A percentile compares a stretch with the other conserved stretches of the same genome.
Conservation (phyloP, 2,888 invertebrate species). For the Sialis lutaria region DNA sequence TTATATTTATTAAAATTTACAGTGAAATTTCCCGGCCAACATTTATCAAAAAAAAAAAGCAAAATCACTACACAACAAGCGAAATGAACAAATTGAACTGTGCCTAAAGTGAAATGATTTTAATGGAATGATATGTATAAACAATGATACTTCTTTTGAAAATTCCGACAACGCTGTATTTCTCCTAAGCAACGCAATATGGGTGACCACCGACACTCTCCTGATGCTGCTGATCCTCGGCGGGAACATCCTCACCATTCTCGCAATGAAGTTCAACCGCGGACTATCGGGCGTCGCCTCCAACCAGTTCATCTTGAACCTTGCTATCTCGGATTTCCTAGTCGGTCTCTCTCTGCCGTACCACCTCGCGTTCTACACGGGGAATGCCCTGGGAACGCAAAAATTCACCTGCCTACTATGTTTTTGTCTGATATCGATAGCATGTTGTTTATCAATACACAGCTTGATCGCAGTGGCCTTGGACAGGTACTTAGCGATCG, state of each 20-base stretch:
- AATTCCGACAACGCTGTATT: no score
- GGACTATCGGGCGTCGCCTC: slow-evolving; percentile 51
- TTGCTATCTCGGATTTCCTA: slow-evolving; percentile 62
- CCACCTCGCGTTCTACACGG: slow-evolving; percentile 57
- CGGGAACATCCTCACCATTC: slow-evolving; percentile 60
- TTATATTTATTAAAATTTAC: no score
- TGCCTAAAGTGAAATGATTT: no score
- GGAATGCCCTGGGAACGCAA: slow-evolving; percentile 34
- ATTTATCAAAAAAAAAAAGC: no score
- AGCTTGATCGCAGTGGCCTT: slow-evolving; percentile 64
- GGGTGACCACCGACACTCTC: slow-evolving; percentile 49
- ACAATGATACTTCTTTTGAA: no score
- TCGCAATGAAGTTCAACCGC: slow-evolving; percentile 52
- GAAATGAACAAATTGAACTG: no score
- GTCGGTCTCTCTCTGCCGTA: slow-evolving; percentile 63
- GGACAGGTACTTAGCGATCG: slow-evolving; percentile 61
- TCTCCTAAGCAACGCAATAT: slow-evolving; percentile 17
- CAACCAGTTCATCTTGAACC: slow-evolving; percentile 60
- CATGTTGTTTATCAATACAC: slow-evolving; percentile 62
- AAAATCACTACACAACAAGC: no score
- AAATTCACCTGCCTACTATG: slow-evolving; percentile 48
- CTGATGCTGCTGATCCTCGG: slow-evolving; percentile 47
- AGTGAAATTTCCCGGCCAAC: no score
- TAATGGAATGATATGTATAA: no score
- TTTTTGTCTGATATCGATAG: slow-evolving; percentile 56